These are phyloP conservation scores for Tyria jacobaeae DNA, from an alignment of 2,888 invertebrate genomes.

Conservation along the genomic window DNA sequence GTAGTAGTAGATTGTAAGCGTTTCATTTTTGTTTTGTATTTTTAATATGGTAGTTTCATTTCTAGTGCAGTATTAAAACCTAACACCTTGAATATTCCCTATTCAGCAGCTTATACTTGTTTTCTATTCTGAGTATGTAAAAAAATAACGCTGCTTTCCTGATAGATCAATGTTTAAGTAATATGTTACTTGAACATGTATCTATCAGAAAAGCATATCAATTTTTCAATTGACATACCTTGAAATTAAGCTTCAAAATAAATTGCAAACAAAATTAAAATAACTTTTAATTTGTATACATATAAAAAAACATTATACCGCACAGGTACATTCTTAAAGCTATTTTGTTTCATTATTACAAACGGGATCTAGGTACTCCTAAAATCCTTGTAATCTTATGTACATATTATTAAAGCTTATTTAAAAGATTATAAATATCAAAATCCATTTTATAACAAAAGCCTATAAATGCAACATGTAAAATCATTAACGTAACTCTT, in stretches of 20 bases:
- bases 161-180: too few relatives aligned
- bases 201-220: too few relatives aligned
- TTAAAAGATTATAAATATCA: neutral
- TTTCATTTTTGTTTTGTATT: too few relatives aligned
- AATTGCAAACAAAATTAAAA: constrained; percentile 50
- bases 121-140: too few relatives aligned
- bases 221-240: neutral
- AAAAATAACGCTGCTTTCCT: too few relatives aligned
- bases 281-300: constrained; percentile 43
- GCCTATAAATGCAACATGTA: neutral
- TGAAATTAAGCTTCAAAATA: constrained; percentile 23
- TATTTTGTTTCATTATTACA: constrained; percentile 45
- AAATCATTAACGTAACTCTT: constrained; percentile 6
- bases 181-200: too few relatives aligned
- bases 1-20: too few relatives aligned
- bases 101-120: too few relatives aligned
- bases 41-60: too few relatives aligned
- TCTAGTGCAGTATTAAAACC: too few relatives aligned
- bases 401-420: constrained; percentile 26
- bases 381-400: constrained; percentile 28
- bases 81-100: too few relatives aligned
- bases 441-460: constrained; percentile 9
- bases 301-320: constrained; percentile 59
- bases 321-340: constrained; percentile 74
- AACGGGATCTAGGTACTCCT: constrained; percentile 36